phyloP scores from a whole-genome alignment of 2,797 vertebrate genomes.

The Steatocranus sp. region DNA sequence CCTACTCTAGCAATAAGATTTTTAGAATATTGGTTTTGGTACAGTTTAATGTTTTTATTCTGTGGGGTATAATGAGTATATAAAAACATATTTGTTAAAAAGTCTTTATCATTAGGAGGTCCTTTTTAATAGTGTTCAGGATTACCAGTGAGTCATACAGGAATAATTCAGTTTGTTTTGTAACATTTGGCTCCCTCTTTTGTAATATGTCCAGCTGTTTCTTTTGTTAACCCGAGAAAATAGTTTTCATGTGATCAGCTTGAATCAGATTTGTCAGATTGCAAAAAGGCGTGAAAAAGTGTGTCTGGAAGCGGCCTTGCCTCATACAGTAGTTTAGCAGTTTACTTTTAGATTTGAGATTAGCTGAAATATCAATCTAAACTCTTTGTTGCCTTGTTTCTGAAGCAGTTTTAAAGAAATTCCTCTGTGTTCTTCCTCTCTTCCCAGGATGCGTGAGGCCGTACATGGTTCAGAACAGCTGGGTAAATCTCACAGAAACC shows the following conservation, averaged over 20 bases:
- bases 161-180: background rate
- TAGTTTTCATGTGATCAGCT: background rate
- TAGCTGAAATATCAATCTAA: background rate
- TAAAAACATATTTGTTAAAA: background rate
- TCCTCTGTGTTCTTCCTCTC: background rate
- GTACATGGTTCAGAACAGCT: slow-evolving; percentile 77
- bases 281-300: background rate
- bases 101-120: background rate
- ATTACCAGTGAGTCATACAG: background rate
- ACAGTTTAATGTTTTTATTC: background rate
- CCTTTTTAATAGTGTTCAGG: background rate
- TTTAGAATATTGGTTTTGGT: background rate
- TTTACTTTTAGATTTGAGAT: background rate
- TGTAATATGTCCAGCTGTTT: background rate
- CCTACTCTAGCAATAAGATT: background rate
- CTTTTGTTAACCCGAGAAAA: background rate
- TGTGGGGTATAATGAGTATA: background rate
- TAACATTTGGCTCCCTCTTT: background rate
- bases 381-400: background rate
- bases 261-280: background rate
- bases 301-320: fast-evolving
- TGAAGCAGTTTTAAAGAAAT: background rate
- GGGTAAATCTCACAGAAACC: slow-evolving; percentile 77
- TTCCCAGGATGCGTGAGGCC: slow-evolving; percentile 73
- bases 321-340: background rate